Conservation (phyloP, 2,888 invertebrate genomes). For the Deroplatys truncata region DNA sequence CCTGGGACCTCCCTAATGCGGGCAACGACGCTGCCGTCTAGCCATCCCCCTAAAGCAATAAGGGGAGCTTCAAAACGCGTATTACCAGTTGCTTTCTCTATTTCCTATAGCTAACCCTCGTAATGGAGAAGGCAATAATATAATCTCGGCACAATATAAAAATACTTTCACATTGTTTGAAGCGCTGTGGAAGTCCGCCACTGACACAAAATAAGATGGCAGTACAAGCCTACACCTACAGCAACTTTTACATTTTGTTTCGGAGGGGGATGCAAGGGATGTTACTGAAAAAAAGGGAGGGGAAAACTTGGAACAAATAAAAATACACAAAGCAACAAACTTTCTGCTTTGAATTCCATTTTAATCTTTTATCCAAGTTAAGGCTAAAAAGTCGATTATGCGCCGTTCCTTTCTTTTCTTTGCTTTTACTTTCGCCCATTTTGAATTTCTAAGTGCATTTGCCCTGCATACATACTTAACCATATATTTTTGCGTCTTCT, state of each 20-base stretch:
- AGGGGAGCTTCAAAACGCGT: no score
- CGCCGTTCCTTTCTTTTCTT: background rate
- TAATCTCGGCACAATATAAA: no score
- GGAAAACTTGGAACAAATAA: background rate
- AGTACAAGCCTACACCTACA: no score
- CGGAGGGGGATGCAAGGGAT: no score
- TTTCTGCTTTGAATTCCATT: background rate
- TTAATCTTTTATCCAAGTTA: slow-evolving; percentile 2
- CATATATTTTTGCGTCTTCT: background rate
- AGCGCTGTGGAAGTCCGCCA: background rate
- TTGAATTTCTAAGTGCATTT: background rate
- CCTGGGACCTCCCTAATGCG: no score
- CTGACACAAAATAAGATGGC: background rate
- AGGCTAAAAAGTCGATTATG: background rate
- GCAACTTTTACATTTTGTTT: background rate
- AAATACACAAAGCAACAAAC: background rate
- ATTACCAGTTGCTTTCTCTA: no score
- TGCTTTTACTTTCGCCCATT: background rate
- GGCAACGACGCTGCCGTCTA: no score
- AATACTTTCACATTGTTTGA: no score
- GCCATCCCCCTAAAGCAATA: no score
- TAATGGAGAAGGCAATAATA: no score
- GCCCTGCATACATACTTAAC: background rate
- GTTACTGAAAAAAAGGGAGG: no score
- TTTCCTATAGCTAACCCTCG: no score